Percentiles rank a stretch among this genome's conserved stretches.
Evolutionary conservation across 1,140 invertebrate genomes (phyloP).

Genomic region (Bombus fervidus): DNA sequence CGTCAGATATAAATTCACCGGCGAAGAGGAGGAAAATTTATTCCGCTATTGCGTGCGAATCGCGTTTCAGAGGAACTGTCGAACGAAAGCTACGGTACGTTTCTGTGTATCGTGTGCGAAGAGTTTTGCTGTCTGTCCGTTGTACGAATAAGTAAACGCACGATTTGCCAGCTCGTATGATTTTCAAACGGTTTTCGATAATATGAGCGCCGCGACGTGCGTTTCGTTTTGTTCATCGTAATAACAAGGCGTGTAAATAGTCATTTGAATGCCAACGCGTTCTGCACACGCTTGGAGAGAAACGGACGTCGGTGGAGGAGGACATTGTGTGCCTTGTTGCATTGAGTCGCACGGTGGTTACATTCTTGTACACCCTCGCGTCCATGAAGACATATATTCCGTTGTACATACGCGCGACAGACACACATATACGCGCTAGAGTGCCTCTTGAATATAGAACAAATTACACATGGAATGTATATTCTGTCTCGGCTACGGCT

Average conservation of each 20-base stretch:
- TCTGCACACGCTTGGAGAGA: constrained; percentile 27
- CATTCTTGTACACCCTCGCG: constrained; percentile 44
- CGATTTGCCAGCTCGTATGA: background rate
- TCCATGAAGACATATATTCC: constrained; percentile 42
- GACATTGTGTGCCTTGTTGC: constrained; percentile 38
- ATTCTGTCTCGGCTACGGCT: background rate
- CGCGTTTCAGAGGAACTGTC: background rate
- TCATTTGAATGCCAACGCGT: constrained; percentile 46
- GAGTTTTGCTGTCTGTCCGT: background rate
- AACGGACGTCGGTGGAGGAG: constrained; percentile 22
- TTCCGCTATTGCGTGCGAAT: background rate
- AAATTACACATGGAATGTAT: constrained; percentile 38
- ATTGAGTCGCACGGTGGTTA: constrained; percentile 32
- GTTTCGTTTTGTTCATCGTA: background rate
- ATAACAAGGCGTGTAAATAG: constrained; percentile 39
- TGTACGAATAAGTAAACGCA: background rate
- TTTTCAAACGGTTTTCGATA: constrained; percentile 8
- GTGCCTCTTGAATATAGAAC: constrained; percentile 43
- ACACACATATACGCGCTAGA: background rate
- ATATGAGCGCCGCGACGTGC: background rate
- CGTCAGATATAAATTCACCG: constrained; percentile 21
- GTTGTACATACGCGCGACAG: background rate
- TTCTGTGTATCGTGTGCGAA: background rate
- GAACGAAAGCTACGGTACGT: background rate
- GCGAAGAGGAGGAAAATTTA: background rate